Evolutionary conservation across 1,140 invertebrate species (phyloP).

Genomic region (Cepaea nemoralis): DNA sequence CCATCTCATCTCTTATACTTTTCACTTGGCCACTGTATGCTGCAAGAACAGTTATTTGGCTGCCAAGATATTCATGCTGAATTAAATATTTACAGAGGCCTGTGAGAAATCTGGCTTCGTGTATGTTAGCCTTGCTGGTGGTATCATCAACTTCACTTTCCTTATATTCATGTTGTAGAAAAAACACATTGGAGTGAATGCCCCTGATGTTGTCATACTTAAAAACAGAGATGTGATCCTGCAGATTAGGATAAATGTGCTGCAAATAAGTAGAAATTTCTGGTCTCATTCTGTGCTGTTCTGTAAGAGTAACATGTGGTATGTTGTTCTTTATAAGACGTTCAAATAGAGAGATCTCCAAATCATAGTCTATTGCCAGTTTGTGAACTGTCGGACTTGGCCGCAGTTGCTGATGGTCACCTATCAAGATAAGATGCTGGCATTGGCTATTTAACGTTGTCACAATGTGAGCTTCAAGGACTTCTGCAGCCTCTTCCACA

Average conservation of each 20-base stretch:
- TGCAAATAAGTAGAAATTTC: conserved; percentile 70
- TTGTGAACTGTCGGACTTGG: conserved; percentile 69
- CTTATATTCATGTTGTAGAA: conserved; percentile 66
- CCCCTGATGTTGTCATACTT: conserved; percentile 65
- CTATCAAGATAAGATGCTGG: conserved; percentile 86
- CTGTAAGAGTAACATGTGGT: conserved; percentile 62
- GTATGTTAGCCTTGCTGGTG: conserved; percentile 64
- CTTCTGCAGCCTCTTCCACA: conserved; percentile 67
- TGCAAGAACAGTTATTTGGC: conserved; percentile 70
- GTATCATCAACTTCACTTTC: conserved; percentile 62
- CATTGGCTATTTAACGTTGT: conserved; percentile 76
- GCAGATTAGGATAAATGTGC: conserved; percentile 68
- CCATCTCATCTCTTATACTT: conserved; percentile 47
- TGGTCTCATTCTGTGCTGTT: conserved; percentile 61
- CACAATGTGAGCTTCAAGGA: conserved; percentile 66
- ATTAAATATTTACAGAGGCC: conserved; percentile 65
- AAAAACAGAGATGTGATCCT: conserved; percentile 64
- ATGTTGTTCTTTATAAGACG: conserved; percentile 55
- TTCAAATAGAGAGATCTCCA: conserved; percentile 71
- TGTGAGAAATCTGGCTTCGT: conserved; percentile 65
- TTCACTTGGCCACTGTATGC: conserved; percentile 70
- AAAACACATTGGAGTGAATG: conserved; percentile 67
- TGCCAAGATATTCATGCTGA: conserved; percentile 62
- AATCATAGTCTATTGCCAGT: conserved; percentile 62
- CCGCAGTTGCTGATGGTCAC: conserved; percentile 77